These are phyloP conservation scores for Petrolisthes cinctipes DNA, from an alignment of 2,888 invertebrate species.

Conservation along the genomic window DNA sequence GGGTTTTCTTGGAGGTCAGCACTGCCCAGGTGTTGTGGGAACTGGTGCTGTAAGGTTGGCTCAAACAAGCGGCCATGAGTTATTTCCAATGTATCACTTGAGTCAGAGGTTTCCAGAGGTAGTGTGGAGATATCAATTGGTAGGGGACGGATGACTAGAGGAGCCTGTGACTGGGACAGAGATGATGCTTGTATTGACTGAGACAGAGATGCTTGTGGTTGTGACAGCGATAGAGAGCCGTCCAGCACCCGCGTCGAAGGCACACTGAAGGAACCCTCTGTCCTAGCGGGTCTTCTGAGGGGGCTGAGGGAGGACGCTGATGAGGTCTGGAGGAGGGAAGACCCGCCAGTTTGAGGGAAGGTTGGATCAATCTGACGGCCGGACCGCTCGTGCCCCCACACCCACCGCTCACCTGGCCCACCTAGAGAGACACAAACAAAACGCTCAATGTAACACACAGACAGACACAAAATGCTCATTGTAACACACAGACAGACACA, in stretches of 20 bases:
- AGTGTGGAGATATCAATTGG: constrained; percentile 50
- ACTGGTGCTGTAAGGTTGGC: neutral
- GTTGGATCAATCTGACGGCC: constrained; percentile 13
- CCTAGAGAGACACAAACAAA: too few species aligned
- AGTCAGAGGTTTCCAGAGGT: constrained; percentile 25
- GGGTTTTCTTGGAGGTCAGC: neutral
- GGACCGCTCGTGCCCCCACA: constrained; percentile 31
- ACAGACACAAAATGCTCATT: too few species aligned
- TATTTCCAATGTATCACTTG: neutral
- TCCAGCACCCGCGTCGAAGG: neutral
- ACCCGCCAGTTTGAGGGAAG: neutral
- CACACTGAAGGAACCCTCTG: constrained; percentile 6
- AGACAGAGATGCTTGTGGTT: neutral
- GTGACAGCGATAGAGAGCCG: constrained; percentile 1
- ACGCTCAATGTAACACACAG: too few species aligned
- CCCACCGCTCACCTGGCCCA: constrained; percentile 41
- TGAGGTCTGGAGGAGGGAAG: neutral
- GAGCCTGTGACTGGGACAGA: neutral
- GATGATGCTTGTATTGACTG: neutral
- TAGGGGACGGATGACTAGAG: constrained; percentile 27
- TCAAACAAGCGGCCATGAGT: neutral
- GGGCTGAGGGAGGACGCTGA: constrained; percentile 5
- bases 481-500: neutral
- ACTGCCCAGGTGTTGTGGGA: neutral
- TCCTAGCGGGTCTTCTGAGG: neutral